phyloP scores from a whole-genome alignment of 2,113 vertebrate genomes.

The Oncorhynchus clarkii region DNA sequence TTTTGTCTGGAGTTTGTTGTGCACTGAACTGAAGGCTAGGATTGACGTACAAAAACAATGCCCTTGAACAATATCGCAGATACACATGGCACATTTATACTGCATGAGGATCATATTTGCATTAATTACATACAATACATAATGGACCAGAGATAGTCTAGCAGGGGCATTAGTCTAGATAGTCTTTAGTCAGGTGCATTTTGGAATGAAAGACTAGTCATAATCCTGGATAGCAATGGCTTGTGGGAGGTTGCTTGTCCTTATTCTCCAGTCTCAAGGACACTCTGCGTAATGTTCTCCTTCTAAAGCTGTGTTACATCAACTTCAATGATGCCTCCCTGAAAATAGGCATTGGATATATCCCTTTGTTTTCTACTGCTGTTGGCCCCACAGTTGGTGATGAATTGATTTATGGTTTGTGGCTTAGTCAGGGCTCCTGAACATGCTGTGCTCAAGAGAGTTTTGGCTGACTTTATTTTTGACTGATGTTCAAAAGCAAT shows the following conservation, averaged over 20 bases:
- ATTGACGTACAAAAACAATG: slow-evolving; percentile 41
- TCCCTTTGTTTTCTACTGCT: background rate
- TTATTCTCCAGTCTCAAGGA: background rate
- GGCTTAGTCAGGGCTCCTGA: background rate
- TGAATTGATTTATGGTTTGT: background rate
- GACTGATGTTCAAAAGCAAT: too few species aligned
- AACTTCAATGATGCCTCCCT: background rate
- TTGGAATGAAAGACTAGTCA: background rate
- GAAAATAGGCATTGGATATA: background rate
- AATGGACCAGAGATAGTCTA: background rate
- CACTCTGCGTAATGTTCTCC: background rate
- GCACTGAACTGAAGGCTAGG: slow-evolving; percentile 26
- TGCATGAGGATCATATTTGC: slow-evolving; percentile 14
- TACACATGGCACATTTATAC: slow-evolving; percentile 2
- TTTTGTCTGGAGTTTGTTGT: slow-evolving; percentile 21
- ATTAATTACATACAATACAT: slow-evolving; percentile 23
- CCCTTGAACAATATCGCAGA: slow-evolving; percentile 15
- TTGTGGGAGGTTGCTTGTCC: background rate
- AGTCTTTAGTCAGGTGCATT: background rate
- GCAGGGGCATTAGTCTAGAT: background rate
- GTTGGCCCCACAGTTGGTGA: background rate
- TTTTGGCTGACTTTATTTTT: too few species aligned
- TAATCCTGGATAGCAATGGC: background rate
- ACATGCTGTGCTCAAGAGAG: background rate
- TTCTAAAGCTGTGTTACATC: background rate